phyloP scores from a whole-genome alignment of 1,140 invertebrate species.

The Zophobas morio region DNA sequence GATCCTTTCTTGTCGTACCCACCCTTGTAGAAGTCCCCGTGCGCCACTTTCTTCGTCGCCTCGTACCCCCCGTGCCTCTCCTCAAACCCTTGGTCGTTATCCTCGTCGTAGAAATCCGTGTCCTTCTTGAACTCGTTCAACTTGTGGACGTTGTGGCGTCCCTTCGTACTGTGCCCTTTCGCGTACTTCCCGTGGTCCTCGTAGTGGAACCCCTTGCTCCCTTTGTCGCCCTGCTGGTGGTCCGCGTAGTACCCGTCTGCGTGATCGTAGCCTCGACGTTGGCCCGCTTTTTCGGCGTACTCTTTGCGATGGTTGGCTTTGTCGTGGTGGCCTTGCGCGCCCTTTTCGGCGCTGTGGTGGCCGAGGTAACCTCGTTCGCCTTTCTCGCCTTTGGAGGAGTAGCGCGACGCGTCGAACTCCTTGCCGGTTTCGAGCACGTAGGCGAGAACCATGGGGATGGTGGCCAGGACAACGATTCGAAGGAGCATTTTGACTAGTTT shows the following conservation, averaged over 20 bases:
- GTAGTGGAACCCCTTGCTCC: conserved; percentile 73
- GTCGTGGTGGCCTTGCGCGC: conserved; percentile 75
- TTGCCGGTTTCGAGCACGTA: conserved; percentile 9
- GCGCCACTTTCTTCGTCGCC: conserved; percentile 60
- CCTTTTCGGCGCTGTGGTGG: conserved; percentile 74
- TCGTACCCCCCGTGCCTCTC: conserved; percentile 73
- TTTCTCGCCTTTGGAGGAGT: conserved; percentile 51
- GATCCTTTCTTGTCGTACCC: conserved; percentile 71
- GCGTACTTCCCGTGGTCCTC: conserved; percentile 73
- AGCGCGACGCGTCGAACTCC: neutral
- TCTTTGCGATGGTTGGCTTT: conserved; percentile 74
- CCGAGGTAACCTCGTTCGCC: conserved; percentile 65
- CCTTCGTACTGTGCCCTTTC: conserved; percentile 74
- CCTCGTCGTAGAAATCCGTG: conserved; percentile 76
- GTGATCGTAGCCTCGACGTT: conserved; percentile 76
- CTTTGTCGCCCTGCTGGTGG: conserved; percentile 74
- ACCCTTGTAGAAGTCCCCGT: conserved; percentile 68
- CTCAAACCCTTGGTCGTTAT: conserved; percentile 73
- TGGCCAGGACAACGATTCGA: neutral
- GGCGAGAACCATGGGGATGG: neutral
- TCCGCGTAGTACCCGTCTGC: conserved; percentile 75
- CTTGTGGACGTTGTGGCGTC: conserved; percentile 77
- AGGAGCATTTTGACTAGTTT: conserved; percentile 14
- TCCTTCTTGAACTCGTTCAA: conserved; percentile 79
- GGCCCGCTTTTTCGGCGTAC: conserved; percentile 74